Percentiles rank a stretch among this genome's conserved stretches.
These are phyloP conservation scores for Belgica antarctica DNA, from an alignment of 2,888 invertebrate genomes.

Conservation along the genomic window DNA sequence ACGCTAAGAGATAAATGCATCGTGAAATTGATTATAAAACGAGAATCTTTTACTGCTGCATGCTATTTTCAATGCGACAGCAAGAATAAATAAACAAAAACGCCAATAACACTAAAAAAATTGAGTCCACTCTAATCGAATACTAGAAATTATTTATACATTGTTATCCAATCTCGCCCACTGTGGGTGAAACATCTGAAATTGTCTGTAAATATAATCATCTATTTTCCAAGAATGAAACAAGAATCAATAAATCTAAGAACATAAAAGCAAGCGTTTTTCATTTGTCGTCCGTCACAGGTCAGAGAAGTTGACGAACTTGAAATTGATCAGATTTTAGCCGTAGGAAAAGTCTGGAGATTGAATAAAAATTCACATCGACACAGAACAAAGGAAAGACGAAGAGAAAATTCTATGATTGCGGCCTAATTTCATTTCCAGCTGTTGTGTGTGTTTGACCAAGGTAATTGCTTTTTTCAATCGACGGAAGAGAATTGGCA, in stretches of 20 bases:
- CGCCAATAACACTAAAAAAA: too few relatives aligned
- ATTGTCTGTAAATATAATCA: constrained; percentile 21
- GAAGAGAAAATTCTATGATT: too few relatives aligned
- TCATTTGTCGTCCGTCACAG: not conserved
- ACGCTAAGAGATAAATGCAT: too few relatives aligned
- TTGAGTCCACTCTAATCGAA: too few relatives aligned
- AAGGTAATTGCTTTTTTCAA: not conserved
- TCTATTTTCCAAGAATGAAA: constrained; percentile 29
- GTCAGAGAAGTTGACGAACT: not conserved
- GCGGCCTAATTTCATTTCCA: constrained; percentile 3
- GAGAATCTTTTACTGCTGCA: not conserved
- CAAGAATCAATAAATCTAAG: constrained; percentile 28
- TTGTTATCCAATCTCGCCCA: not conserved
- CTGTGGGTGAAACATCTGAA: not conserved
- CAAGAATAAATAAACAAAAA: not conserved
- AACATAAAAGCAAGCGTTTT: constrained; percentile 6
- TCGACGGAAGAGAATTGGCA: too few relatives aligned
- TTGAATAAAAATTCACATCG: too few relatives aligned
- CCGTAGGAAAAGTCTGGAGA: not conserved
- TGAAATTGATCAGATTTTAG: constrained; percentile 14
- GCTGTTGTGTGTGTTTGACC: not conserved
- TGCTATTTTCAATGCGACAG: not conserved
- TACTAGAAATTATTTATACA: too few relatives aligned
- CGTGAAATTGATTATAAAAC: not conserved
- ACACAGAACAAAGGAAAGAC: not conserved